These are phyloP conservation scores for Megalops cyprinoides DNA, from an alignment of 2,797 vertebrate species.

Conservation along the genomic window DNA sequence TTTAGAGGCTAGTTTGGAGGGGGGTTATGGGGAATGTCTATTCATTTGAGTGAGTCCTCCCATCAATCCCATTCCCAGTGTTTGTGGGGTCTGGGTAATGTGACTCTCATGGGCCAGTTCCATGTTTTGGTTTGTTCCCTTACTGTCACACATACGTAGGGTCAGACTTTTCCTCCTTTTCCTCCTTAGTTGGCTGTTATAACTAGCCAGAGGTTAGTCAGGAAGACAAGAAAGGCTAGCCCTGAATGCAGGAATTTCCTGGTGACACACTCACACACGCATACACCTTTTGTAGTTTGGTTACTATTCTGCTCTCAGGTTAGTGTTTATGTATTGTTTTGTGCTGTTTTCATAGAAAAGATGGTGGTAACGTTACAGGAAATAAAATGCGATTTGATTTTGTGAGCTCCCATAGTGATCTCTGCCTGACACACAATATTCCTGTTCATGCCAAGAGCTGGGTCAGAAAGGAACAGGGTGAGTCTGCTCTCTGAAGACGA, in stretches of 20 bases:
- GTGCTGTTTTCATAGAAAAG: not conserved
- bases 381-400: not conserved
- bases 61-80: not conserved
- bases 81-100: not conserved
- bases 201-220: not conserved
- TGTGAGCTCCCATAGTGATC: not conserved
- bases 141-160: not conserved
- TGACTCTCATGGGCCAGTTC: not conserved
- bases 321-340: not conserved
- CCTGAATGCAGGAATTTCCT: too few relatives aligned
- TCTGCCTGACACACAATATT: not conserved
- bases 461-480: constrained; percentile 8
- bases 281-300: not conserved
- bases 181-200: too few relatives aligned
- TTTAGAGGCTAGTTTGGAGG: not conserved
- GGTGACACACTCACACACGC: too few relatives aligned
- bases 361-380: not conserved
- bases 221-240: not conserved
- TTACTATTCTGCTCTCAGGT: not conserved
- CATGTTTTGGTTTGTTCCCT: not conserved
- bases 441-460: not conserved
- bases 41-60: not conserved
- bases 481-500: not conserved
- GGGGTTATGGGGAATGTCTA: not conserved
- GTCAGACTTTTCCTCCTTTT: not conserved